phyloP scores from a whole-genome alignment of 2,888 invertebrate species.

The Chirona hameri region DNA sequence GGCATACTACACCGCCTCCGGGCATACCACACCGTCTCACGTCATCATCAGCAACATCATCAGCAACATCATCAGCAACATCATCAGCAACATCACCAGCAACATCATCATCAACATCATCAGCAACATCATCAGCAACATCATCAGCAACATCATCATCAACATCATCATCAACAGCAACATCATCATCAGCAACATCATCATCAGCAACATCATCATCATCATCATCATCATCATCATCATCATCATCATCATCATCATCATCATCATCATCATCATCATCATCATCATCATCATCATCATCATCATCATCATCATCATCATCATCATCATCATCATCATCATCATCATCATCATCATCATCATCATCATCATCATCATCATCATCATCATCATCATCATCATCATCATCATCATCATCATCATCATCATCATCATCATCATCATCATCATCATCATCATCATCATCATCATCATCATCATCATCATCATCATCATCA shows the following conservation, averaged over 20 bases:
- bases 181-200: no score
- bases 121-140: no score
- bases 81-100: no score
- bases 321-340: constrained; percentile 22
- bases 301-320: constrained; percentile 22
- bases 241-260: neutral
- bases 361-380: constrained; percentile 22
- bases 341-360: constrained; percentile 22
- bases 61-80: no score
- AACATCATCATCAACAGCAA: no score
- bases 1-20: neutral
- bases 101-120: no score
- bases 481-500: constrained; percentile 22
- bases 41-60: no score
- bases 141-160: no score
- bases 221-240: no score
- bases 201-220: no score
- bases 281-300: constrained; percentile 22
- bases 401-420: constrained; percentile 22
- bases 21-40: no score
- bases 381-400: constrained; percentile 22
- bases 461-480: constrained; percentile 22
- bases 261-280: neutral
- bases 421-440: constrained; percentile 22
- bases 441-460: constrained; percentile 22